Conservation (phyloP, 2,797 vertebrate species). For the Spondyliosoma cantharus region DNA sequence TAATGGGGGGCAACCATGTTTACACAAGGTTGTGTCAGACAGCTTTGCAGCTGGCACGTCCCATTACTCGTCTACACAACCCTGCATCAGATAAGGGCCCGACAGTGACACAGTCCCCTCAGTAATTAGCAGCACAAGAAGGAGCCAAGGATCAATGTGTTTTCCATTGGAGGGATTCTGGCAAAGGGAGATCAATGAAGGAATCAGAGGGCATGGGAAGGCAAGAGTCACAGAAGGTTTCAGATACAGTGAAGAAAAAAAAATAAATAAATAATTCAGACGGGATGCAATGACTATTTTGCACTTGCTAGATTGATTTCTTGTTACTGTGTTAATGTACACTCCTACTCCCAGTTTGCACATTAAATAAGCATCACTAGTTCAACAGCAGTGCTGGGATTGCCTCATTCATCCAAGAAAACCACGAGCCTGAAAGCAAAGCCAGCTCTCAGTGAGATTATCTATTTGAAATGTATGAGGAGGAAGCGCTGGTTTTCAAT, state of each 20-base stretch:
- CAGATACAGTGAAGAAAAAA: constrained; percentile 35
- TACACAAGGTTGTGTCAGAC: constrained; percentile 70
- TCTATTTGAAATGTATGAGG: constrained; percentile 66
- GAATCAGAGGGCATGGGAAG: constrained; percentile 45
- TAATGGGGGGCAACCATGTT: constrained; percentile 63
- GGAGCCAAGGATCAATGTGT: constrained; percentile 80
- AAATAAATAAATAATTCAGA: constrained; percentile 21
- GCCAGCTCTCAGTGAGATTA: constrained; percentile 50
- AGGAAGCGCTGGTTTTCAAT: constrained; percentile 58
- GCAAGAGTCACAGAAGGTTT: constrained; percentile 55
- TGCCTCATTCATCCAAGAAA: constrained; percentile 24
- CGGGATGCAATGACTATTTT: constrained; percentile 66
- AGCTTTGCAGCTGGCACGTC: constrained; percentile 69
- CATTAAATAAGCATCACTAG: constrained; percentile 60
- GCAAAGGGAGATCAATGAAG: constrained; percentile 70
- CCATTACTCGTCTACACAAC: constrained; percentile 70
- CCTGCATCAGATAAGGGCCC: constrained; percentile 73
- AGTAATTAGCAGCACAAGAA: constrained; percentile 81
- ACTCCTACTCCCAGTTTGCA: constrained; percentile 55
- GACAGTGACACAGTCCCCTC: constrained; percentile 79
- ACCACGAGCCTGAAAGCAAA: constrained; percentile 42
- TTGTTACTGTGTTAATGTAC: constrained; percentile 56
- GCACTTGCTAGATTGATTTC: constrained; percentile 68
- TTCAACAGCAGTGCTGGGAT: constrained; percentile 38
- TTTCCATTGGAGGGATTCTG: constrained; percentile 74